Evolutionary conservation across 1,140 invertebrate species (phyloP).

Genomic region (Steinernema khuongi): DNA sequence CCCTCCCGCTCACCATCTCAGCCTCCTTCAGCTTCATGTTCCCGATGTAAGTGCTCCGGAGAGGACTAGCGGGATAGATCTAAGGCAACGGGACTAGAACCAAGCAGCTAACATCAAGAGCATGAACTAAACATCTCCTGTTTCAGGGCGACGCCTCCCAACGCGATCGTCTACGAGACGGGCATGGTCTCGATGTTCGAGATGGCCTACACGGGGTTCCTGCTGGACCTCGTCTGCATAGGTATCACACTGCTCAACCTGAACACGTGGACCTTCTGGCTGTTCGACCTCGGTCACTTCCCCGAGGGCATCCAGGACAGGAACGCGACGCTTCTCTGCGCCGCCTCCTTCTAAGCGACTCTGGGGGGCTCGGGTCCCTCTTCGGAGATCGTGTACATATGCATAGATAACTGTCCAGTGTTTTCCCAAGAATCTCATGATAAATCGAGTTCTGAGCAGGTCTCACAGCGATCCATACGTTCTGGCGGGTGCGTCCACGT

Average conservation of each 20-base stretch:
- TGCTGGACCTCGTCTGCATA: constrained; percentile 41
- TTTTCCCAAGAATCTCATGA: too few relatives aligned
- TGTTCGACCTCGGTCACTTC: constrained; percentile 37
- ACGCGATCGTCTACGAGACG: constrained; percentile 76
- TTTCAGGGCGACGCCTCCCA: constrained; percentile 78
- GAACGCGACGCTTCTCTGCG: not conserved
- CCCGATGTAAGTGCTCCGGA: too few relatives aligned
- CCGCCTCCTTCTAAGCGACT: not conserved
- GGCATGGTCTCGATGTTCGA: constrained; percentile 60
- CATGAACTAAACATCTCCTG: too few relatives aligned
- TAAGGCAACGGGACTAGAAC: too few relatives aligned
- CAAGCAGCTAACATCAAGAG: too few relatives aligned
- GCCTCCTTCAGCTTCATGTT: constrained; percentile 74
- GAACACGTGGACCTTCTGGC: constrained; percentile 41
- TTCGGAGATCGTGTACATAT: too few relatives aligned
- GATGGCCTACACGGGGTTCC: constrained; percentile 53
- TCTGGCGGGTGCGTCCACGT: too few relatives aligned
- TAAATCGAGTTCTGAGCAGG: too few relatives aligned
- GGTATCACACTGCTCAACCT: constrained; percentile 39
- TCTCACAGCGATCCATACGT: too few relatives aligned
- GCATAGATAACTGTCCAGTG: too few relatives aligned
- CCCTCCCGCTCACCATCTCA: constrained; percentile 73
- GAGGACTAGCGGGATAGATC: too few relatives aligned
- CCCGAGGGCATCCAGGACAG: constrained; percentile 24
- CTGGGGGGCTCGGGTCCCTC: too few relatives aligned